These are phyloP conservation scores for Delphinus delphis DNA, from an alignment of 2,113 vertebrate species.

Conservation along the genomic window DNA sequence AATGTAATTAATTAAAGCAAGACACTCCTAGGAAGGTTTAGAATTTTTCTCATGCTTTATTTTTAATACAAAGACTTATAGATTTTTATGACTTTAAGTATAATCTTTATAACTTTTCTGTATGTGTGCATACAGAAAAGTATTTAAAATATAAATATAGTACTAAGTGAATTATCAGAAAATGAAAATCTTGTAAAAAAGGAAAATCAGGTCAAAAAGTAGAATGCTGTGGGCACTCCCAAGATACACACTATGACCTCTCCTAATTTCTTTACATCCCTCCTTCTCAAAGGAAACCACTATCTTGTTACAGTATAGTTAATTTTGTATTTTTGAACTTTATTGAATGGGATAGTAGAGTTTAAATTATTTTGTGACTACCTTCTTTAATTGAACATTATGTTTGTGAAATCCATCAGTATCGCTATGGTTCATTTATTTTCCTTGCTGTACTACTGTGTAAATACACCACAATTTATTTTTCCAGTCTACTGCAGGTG, in stretches of 20 bases:
- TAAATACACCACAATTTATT: not conserved
- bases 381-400: not conserved
- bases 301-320: accelerated
- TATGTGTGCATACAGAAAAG: not conserved
- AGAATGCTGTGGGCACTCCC: not conserved
- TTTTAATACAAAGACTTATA: not conserved
- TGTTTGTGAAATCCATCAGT: not conserved
- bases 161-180: not conserved
- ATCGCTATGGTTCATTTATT: not conserved
- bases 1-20: not conserved
- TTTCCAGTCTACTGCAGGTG: not conserved
- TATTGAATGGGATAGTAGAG: not conserved
- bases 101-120: not conserved
- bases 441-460: not conserved
- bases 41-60: not conserved
- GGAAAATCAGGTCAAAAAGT: not conserved
- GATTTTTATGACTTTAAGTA: not conserved
- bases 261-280: no score
- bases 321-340: not conserved
- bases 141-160: not conserved
- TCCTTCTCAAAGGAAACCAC: not conserved
- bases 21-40: not conserved
- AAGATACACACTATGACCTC: no score
- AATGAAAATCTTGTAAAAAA: not conserved
- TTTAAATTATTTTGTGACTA: not conserved